These are phyloP conservation scores for Zaprionus bogoriensis DNA, from an alignment of 2,888 invertebrate species.

Conservation along the genomic window DNA sequence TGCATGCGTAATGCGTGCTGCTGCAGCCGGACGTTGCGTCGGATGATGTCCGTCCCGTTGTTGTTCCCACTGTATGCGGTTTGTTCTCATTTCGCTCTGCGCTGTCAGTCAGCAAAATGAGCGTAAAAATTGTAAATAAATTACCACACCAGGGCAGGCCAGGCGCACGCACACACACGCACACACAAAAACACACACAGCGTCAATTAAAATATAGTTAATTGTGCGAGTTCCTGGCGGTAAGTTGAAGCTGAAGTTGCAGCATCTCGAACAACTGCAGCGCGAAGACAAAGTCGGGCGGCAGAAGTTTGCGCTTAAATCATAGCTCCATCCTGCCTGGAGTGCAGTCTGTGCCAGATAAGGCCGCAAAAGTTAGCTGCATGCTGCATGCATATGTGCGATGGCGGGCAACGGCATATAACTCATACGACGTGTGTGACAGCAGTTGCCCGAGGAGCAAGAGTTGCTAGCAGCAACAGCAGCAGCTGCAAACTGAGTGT, in stretches of 20 bases:
- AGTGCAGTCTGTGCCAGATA: slow-evolving; percentile 63
- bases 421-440: slow-evolving; percentile 65
- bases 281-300: slow-evolving; percentile 37
- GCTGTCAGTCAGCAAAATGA: slow-evolving; percentile 59
- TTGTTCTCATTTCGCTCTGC: slow-evolving; percentile 34
- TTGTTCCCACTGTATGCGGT: slow-evolving; percentile 28
- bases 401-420: slow-evolving; percentile 46
- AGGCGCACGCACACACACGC: not conserved
- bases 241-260: slow-evolving; percentile 40
- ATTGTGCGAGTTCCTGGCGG: slow-evolving; percentile 57
- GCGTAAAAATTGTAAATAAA: slow-evolving; percentile 63
- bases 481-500: not conserved
- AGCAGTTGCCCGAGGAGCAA: slow-evolving; percentile 40
- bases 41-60: slow-evolving; percentile 41
- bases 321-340: slow-evolving; percentile 56
- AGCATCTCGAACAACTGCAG: slow-evolving; percentile 6
- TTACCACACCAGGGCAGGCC: slow-evolving; percentile 30
- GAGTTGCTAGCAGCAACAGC: slow-evolving; percentile 1
- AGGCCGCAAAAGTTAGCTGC: slow-evolving; percentile 56
- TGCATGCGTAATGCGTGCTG: slow-evolving; percentile 67
- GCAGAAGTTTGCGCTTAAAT: slow-evolving; percentile 64
- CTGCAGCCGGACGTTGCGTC: not conserved
- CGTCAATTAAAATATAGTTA: slow-evolving; percentile 64
- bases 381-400: slow-evolving; percentile 32
- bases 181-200: slow-evolving; percentile 11